These are phyloP conservation scores for Caradrina kadenii DNA, from an alignment of 2,888 invertebrate species.

Conservation along the genomic window DNA sequence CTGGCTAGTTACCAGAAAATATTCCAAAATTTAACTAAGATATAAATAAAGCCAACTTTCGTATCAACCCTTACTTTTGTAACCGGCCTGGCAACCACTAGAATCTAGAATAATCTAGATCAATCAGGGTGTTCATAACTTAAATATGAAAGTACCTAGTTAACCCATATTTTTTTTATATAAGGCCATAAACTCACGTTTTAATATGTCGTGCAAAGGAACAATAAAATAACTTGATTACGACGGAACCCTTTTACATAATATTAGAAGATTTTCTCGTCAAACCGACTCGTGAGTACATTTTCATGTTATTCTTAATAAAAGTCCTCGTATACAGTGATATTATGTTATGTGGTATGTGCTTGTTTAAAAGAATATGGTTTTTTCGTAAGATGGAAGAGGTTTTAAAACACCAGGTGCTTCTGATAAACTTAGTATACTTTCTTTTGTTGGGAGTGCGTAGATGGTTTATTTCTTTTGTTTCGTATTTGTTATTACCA, in stretches of 20 bases:
- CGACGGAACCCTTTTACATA: constrained; percentile 42
- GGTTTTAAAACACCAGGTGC: constrained; percentile 1
- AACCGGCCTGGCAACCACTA: neutral
- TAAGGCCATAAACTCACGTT: constrained; percentile 24
- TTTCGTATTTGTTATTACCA: neutral
- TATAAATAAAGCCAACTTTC: too few species aligned
- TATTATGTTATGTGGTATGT: neutral
- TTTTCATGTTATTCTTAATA: constrained; percentile 41
- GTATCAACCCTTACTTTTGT: neutral
- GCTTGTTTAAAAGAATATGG: neutral
- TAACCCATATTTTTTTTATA: constrained; percentile 35
- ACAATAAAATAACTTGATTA: constrained; percentile 48
- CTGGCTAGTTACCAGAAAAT: too few species aligned
- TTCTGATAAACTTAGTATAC: neutral
- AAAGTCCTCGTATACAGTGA: constrained; percentile 17
- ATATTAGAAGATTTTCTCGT: constrained; percentile 36
- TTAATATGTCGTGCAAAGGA: constrained; percentile 36
- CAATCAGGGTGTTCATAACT: neutral
- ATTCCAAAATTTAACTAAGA: too few species aligned
- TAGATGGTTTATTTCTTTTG: neutral
- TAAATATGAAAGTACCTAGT: constrained; percentile 9
- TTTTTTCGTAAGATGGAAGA: neutral
- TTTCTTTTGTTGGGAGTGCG: neutral
- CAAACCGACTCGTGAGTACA: constrained; percentile 31
- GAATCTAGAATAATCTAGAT: neutral